Evolutionary conservation across 2,797 vertebrate species (phyloP).

Genomic region (Poeciliopsis presidionis): DNA sequence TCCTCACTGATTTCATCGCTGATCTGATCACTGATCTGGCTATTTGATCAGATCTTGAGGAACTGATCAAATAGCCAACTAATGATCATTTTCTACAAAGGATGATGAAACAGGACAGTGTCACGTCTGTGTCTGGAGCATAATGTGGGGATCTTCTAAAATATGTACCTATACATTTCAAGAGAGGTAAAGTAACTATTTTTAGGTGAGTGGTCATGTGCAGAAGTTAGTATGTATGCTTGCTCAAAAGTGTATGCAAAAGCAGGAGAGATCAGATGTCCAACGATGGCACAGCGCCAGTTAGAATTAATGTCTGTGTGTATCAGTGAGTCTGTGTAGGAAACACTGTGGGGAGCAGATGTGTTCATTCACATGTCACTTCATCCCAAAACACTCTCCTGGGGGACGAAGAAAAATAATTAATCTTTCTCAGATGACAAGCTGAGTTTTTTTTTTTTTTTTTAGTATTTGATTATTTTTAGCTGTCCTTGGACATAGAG

Average conservation of each 20-base stretch:
- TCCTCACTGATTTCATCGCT: too few species aligned
- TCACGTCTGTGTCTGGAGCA: neutral
- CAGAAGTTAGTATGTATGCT: neutral
- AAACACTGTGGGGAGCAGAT: slow-evolving; percentile 8
- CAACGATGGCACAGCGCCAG: neutral
- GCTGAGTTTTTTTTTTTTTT: neutral
- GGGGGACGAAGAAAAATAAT: slow-evolving; percentile 19
- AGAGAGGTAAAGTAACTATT: neutral
- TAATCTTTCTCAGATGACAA: slow-evolving; percentile 25
- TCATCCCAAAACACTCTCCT: slow-evolving; percentile 6
- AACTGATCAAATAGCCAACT: slow-evolving; percentile 3
- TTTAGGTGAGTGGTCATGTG: neutral
- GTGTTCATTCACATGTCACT: slow-evolving; percentile 8
- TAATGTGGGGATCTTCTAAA: neutral
- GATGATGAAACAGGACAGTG: neutral
- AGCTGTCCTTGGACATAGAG: slow-evolving; percentile 20
- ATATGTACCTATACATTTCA: neutral
- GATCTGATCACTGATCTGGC: too few species aligned
- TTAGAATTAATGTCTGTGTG: neutral
- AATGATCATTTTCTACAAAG: slow-evolving; percentile 22
- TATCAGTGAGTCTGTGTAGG: slow-evolving; percentile 3
- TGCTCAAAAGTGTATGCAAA: neutral
- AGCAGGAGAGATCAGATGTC: neutral
- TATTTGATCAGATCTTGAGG: neutral
- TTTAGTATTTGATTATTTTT: slow-evolving; percentile 43